Evolutionary conservation across 2,888 invertebrate species (phyloP).

Genomic region (Epistrophe eligans): DNA sequence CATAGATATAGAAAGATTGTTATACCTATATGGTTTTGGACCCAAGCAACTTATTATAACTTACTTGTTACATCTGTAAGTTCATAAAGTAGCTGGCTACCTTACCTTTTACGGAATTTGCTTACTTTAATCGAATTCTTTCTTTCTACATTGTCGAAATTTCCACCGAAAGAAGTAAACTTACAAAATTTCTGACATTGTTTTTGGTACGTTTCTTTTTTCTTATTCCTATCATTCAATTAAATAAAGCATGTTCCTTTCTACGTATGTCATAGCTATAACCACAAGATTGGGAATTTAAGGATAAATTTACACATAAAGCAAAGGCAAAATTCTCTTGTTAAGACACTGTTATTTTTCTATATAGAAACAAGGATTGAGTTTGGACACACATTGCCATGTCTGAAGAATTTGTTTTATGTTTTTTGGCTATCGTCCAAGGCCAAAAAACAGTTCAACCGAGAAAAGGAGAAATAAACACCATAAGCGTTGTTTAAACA

Average conservation of each 20-base stretch:
- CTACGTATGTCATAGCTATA: neutral
- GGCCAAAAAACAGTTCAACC: conserved; percentile 54
- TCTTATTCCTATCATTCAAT: conserved; percentile 23
- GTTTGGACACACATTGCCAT: conserved; percentile 21
- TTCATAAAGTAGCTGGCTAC: too few species aligned
- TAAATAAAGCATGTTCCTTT: conserved; percentile 10
- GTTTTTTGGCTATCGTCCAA: conserved; percentile 58
- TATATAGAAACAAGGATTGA: neutral
- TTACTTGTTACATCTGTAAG: too few species aligned
- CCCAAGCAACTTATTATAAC: too few species aligned
- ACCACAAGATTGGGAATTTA: neutral
- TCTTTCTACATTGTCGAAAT: conserved; percentile 24
- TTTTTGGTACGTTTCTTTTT: conserved; percentile 5
- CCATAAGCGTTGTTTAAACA: conserved; percentile 60
- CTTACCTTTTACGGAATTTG: too few species aligned
- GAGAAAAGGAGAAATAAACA: conserved; percentile 51
- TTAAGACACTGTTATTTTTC: conserved; percentile 2
- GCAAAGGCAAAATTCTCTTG: conserved; percentile 12
- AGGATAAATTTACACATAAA: conserved; percentile 8
- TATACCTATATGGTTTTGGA: too few species aligned
- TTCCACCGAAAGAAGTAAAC: neutral
- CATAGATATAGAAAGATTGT: too few species aligned
- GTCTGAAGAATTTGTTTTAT: conserved; percentile 34
- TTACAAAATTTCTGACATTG: neutral
- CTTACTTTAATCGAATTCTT: too few species aligned